Evolutionary conservation across 2,113 vertebrate species (phyloP), one percentile per base, ranked within the genome.

Genomic region (Oryzias javanicus): DNA sequence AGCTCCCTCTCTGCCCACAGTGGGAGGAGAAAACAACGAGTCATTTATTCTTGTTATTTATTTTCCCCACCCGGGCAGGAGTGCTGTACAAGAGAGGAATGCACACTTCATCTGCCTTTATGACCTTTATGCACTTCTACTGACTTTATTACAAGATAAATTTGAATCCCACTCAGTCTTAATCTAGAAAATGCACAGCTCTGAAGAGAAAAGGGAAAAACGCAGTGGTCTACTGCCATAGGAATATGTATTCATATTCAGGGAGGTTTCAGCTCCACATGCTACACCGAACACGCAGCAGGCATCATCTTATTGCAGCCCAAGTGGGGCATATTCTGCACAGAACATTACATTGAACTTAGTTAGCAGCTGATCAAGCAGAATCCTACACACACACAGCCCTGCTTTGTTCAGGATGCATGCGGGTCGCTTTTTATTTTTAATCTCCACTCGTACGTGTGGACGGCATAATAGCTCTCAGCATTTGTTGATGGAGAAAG

Each of bases 361-460:
- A 56, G 50, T 73, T 72, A 69, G 64, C 69, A 3, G 45, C 64
- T 67, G 71, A 79, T 72, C 19, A 40, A 79, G 64, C 77, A 75
- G 19, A 18, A 67, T 69, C 70, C 72, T 67, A 54, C 74, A 80
- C 74, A 58, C 48, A 83, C 74, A 58, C 48, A 83, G 45, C 35
- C 54, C 55, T 67, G 72, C 74, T 47, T 47, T 77, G 69, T 77
- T 82, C 67, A 75, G 59, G 83, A 59, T 72, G 57, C 77, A 72
- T 79, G 40, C 5, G 67, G 4, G 67, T 50, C 53, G 42, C 71
- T 75, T 62, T 87, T 72, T 54, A 81, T 76, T 82, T 74, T 67
- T 63, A 80, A 81, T 72, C 72, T 78, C 70, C 71, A 78, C 81
- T 84, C 82, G 64, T 81, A 52, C 62, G 60, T 72, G 74, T 74